Base-by-base conservation (phyloP, 2,888 invertebrate genomes). In the Hydroisotoma schaefferi region DNA sequence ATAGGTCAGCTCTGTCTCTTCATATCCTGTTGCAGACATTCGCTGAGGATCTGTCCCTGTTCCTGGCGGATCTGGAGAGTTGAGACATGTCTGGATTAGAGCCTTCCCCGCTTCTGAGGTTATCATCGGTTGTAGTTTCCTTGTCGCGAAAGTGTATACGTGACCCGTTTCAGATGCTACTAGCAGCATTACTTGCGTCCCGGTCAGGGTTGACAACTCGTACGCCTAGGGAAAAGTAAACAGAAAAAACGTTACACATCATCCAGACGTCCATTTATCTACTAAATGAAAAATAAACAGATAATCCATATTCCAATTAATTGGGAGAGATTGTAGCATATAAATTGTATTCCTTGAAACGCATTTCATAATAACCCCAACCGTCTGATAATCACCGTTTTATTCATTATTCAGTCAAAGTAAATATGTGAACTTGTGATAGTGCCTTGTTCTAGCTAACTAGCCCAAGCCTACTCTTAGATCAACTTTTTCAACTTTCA, bases 91-190 rank as follows among this genome's bases (percentile, higher is more conserved):
- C 81, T 99, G 98, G 76, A 99, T 99, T 73, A 99, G 83, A 70
- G 94, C 90, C 79, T 99, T 98, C 40, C 73, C 73, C 57, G 81
- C 80, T 20, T 27, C 60, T 73, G 95, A 95, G 49, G 95, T 97
- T 78, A 99, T 98, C 97, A 99, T 99, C 72, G 99, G 99, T 80
- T 97, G 95, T 56, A 99, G 84, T 79, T 95, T 95, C 73, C 95
- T 85, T 73, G 99, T 99, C 68, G 99, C 98, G 81, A 98, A 99
- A 67, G 99, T 99, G 82, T 99, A 99, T 75, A 99, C 99, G 81
- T 99, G 99, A 56, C 98, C 98, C 22, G 98, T 98, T 80, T 97
- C 98, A 69, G 94, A 95, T 64, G 98, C 98, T 71, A 99, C 98
- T 76, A 99, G 83, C 75, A 99, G 83, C 98, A 99, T 99, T 78